These are phyloP conservation scores for Falco naumanni DNA, from an alignment of 2,797 vertebrate species.

Conservation along the genomic window DNA sequence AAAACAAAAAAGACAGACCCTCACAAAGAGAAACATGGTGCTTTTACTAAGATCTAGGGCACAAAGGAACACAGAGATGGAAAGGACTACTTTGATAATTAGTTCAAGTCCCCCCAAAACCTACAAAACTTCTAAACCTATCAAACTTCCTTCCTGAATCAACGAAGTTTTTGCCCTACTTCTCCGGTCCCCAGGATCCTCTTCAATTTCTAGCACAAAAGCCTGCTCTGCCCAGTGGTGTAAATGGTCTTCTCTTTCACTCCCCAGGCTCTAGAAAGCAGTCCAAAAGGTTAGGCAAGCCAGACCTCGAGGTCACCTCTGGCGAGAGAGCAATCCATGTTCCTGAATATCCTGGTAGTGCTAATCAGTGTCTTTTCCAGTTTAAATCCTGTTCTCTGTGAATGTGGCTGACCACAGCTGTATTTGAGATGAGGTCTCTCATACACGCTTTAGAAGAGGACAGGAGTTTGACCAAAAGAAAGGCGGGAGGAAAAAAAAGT, in stretches of 20 bases:
- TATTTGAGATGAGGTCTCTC: background rate
- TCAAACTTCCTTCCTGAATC: conserved; percentile 13
- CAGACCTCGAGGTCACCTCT: background rate
- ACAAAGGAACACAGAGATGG: conserved; percentile 33
- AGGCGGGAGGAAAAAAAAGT: background rate
- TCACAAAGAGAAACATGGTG: conserved; percentile 26
- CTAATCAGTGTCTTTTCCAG: background rate
- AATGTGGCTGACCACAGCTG: background rate
- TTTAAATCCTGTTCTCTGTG: background rate
- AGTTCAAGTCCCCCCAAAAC: conserved; percentile 39
- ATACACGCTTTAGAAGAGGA: background rate
- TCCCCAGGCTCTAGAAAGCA: background rate
- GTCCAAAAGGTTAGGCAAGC: background rate
- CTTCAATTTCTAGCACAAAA: background rate
- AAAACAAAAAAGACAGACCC: conserved; percentile 50
- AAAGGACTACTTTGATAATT: conserved; percentile 44
- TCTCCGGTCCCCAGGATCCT: background rate
- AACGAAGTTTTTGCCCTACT: conserved; percentile 46
- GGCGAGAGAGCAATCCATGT: background rate
- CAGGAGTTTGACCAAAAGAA: background rate
- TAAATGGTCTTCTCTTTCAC: background rate
- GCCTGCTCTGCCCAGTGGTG: background rate
- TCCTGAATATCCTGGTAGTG: background rate
- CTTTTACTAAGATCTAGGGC: conserved; percentile 35
- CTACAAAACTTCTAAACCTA: conserved; percentile 35